Percentiles rank a stretch among this genome's conserved stretches.
These are phyloP conservation scores for Bufo bufo DNA, from an alignment of 2,113 vertebrate genomes.

Conservation along the genomic window DNA sequence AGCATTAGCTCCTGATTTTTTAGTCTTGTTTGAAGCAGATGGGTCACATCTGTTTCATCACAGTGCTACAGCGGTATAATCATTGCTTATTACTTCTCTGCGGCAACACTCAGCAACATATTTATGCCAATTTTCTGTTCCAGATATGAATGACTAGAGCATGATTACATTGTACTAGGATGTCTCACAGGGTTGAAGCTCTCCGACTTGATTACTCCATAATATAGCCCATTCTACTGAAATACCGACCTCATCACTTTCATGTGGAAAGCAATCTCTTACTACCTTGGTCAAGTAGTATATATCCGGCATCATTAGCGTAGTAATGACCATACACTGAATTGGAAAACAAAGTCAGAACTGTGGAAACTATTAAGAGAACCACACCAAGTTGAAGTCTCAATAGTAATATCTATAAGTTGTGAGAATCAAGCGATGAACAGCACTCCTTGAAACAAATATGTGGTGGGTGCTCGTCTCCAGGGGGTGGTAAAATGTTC, in stretches of 20 bases:
- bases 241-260: not conserved
- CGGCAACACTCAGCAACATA: not conserved
- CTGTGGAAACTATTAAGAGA: not conserved
- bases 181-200: not conserved
- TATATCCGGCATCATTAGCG: not conserved
- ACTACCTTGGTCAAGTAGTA: not conserved
- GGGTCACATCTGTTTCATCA: conserved; percentile 3
- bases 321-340: not conserved
- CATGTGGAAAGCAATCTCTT: not conserved
- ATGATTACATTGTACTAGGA: conserved; percentile 2
- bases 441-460: too few relatives aligned
- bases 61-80: not conserved
- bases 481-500: too few relatives aligned
- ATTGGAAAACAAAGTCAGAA: not conserved
- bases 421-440: too few relatives aligned
- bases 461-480: too few relatives aligned
- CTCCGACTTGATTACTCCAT: not conserved
- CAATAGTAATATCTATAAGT: not conserved
- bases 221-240: not conserved
- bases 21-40: not conserved
- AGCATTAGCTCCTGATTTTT: conserved; percentile 15
- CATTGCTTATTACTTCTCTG: not conserved
- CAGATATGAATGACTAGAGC: not conserved
- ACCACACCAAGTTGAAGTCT: not conserved
- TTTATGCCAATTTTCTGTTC: conserved; percentile 7